phyloP scores from a whole-genome alignment of 2,113 vertebrate genomes.

The Sylvia atricapilla region DNA sequence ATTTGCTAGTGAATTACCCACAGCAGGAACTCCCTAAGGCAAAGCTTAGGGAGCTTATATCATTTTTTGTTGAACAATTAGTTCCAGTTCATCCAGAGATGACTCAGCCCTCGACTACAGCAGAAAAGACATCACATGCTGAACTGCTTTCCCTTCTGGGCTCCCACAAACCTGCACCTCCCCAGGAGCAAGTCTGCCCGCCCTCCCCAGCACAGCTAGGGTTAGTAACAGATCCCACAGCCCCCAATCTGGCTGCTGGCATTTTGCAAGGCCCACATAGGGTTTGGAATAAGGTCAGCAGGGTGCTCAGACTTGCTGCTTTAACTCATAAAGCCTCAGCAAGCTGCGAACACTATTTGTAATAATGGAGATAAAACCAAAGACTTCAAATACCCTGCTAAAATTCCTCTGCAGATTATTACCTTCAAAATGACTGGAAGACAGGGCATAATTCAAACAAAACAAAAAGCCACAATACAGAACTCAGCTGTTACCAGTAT shows the following conservation, averaged over 20 bases:
- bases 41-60: not conserved
- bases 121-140: not conserved
- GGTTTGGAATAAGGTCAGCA: not conserved
- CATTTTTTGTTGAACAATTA: not conserved
- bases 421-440: not conserved
- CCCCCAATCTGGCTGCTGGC: not conserved
- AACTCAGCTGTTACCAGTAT: not conserved
- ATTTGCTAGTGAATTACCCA: not conserved
- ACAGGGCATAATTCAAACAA: not conserved
- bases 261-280: not conserved
- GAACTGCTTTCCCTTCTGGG: not conserved
- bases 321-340: not conserved
- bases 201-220: not conserved
- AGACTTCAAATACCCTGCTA: not conserved
- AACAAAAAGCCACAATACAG: not conserved
- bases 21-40: not conserved
- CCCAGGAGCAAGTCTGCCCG: not conserved
- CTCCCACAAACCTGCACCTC: not conserved
- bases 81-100: not conserved
- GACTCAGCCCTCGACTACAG: not conserved
- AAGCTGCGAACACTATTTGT: not conserved
- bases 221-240: not conserved
- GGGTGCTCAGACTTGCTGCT: not conserved
- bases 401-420: not conserved
- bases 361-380: not conserved